Evolutionary conservation across 2,113 vertebrate genomes (phyloP).

Genomic region (Oostethus manadensis): DNA sequence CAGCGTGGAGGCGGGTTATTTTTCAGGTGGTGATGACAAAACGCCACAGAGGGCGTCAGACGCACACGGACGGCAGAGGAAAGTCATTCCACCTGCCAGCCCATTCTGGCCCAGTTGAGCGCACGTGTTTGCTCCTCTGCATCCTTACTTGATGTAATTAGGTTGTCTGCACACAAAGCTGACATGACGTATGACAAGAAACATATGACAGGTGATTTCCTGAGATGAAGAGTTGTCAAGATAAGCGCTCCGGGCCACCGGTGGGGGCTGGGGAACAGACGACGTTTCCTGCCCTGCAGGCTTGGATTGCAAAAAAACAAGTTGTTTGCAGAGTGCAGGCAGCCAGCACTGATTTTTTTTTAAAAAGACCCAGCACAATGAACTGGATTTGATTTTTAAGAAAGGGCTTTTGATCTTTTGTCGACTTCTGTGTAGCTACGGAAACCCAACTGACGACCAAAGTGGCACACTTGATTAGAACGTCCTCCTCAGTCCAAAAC

Average conservation of each 20-base stretch:
- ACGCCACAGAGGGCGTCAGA: slow-evolving; percentile 36
- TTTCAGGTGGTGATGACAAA: slow-evolving; percentile 72
- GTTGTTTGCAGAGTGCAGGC: slow-evolving; percentile 58
- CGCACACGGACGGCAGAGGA: slow-evolving; percentile 33
- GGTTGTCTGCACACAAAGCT: neutral
- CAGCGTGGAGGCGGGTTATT: slow-evolving; percentile 41
- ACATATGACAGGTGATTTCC: neutral
- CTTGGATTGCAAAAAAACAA: slow-evolving; percentile 17
- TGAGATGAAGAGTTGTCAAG: neutral
- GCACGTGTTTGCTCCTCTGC: neutral
- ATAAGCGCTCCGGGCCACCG: slow-evolving; percentile 51
- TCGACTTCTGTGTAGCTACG: too few relatives aligned
- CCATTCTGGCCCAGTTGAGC: neutral
- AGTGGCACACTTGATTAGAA: too few relatives aligned
- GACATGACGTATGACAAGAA: neutral
- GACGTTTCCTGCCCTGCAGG: slow-evolving; percentile 23
- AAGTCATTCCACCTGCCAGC: slow-evolving; percentile 27
- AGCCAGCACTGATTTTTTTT: slow-evolving; percentile 53
- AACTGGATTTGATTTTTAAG: too few relatives aligned
- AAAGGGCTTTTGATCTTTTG: too few relatives aligned
- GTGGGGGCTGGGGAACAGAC: slow-evolving; percentile 65
- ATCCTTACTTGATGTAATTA: neutral
- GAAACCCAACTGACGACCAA: too few relatives aligned
- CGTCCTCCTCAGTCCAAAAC: too few relatives aligned
- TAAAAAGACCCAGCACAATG: too few relatives aligned